Base-by-base conservation (phyloP, 2,888 invertebrate species). In the Orthonevra nobilis region DNA sequence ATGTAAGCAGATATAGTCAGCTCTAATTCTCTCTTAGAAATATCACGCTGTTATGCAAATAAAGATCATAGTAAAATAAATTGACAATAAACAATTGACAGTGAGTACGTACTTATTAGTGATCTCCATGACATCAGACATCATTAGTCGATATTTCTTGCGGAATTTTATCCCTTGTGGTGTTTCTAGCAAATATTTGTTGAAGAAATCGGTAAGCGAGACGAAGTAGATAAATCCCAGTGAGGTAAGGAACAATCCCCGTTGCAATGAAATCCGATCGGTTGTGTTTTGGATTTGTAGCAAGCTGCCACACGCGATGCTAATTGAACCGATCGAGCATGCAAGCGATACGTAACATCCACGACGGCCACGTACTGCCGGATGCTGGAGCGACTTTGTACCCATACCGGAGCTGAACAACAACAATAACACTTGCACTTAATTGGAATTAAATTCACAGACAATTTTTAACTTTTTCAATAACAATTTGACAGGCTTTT, bases 101-200 rank as follows among this genome's bases (percentile, higher is more conserved):
- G 2, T 74, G 90, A 9, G 3, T 74, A 90, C 92, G 90, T 84
- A 94, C 94, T 94, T 94, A 89, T 94, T 94, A 50, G 91, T 93
- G 82, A 94, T 93, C 85, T 94, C 94, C 82, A 92, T 90, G 44
- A 94, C 92, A 83, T 94, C 93, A 6, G 92, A 92, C 83, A 90
- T 90, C 84, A 90, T 91, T 10, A 94, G 90, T 52, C 91, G 91
- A 89, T 93, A 93, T 85, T 92, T 92, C 85, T 91, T 91, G 0
- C 92, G 89, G 83, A 93, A 90, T 44, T 90, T 89, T 20, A 90
- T 89, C 14, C 94, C 94, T 36, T 88, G 86, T 46, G 86, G 88
- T 7, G 94, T 93, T 84, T 91, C 90, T 83, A 93, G 87, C 23
- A 91, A 90, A 46, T 91, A 87, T 83, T 91, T 90, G 86, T 93